Evolutionary conservation across 92 coral and sea anemone genomes (phyloP).

Genomic region (Ricordea florida): DNA sequence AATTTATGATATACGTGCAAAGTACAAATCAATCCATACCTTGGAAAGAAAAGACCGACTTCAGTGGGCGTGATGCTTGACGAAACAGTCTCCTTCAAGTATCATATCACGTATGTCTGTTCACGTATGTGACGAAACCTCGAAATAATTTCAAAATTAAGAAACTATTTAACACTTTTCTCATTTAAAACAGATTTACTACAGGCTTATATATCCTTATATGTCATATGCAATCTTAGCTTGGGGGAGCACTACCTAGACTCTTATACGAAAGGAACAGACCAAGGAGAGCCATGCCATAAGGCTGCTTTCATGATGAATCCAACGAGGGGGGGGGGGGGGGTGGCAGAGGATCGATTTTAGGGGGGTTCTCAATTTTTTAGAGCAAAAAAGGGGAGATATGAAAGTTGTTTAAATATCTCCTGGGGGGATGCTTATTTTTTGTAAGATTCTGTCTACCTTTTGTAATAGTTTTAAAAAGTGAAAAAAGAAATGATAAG

Average conservation of each 20-base stretch:
- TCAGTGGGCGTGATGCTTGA: too few species aligned
- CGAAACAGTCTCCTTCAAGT: too few species aligned
- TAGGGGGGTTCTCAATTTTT: not conserved
- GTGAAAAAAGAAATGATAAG: not conserved
- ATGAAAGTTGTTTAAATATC: not conserved
- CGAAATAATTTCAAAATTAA: not conserved
- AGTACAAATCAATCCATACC: too few species aligned
- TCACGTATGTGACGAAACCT: not conserved
- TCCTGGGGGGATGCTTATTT: too few species aligned
- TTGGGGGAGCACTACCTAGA: not conserved
- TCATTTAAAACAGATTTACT: not conserved
- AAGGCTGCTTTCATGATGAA: too few species aligned
- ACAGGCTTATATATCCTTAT: not conserved
- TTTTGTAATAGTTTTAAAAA: not conserved
- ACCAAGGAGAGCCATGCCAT: too few species aligned
- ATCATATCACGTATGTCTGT: not conserved
- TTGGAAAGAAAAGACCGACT: too few species aligned
- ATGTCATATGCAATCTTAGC: not conserved
- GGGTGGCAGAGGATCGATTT: not conserved
- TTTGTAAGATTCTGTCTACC: not conserved
- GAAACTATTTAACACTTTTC: not conserved
- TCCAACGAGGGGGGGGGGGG: too few species aligned
- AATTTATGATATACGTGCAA: too few species aligned
- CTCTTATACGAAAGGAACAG: too few species aligned
- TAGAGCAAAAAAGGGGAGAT: constrained; percentile 17